Evolutionary conservation across 1,140 invertebrate genomes (phyloP).

Genomic region (Tetramorium simillimum): DNA sequence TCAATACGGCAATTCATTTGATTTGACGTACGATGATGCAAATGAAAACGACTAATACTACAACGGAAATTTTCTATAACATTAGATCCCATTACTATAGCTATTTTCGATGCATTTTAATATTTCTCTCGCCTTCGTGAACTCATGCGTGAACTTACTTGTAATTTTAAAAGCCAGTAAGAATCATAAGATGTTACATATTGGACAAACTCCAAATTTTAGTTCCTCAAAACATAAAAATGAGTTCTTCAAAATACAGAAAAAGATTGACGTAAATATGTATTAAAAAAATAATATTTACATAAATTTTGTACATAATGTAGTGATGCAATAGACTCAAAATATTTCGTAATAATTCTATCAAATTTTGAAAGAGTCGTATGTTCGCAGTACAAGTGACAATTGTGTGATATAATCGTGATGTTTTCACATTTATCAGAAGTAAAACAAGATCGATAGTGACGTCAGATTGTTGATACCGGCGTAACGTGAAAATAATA

Average conservation of each 20-base stretch:
- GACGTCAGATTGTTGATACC: background rate
- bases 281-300: background rate
- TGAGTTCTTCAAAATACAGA: background rate
- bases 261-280: background rate
- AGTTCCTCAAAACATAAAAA: background rate
- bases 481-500: conserved; percentile 24
- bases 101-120: background rate
- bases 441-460: background rate
- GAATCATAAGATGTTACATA: background rate
- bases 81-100: background rate
- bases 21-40: background rate
- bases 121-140: background rate
- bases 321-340: background rate
- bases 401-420: background rate
- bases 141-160: background rate
- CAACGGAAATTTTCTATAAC: background rate
- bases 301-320: background rate
- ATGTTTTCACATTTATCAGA: background rate
- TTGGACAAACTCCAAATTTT: conserved; percentile 4
- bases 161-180: background rate
- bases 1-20: conserved; percentile 1
- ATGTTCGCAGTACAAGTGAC: background rate
- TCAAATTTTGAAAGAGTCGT: background rate
- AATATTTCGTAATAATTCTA: background rate
- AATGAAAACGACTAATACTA: background rate